phyloP scores from a whole-genome alignment of 2,113 vertebrate genomes.

The Rhinopithecus roxellana region DNA sequence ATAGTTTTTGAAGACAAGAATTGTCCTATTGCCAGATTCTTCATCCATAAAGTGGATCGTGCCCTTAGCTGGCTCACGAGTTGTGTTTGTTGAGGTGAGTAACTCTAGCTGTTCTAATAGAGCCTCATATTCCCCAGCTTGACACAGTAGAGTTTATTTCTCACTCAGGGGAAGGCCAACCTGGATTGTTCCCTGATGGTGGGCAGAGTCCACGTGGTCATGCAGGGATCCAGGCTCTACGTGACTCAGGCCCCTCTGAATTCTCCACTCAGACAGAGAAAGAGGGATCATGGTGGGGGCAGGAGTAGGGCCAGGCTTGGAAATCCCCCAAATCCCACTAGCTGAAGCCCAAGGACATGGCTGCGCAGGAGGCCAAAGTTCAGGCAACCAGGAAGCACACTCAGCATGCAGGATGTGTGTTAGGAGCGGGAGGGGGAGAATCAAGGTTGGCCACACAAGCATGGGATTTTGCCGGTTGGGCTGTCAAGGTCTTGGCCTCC shows the following conservation, averaged over 20 bases:
- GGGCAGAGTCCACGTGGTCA: not conserved
- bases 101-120: too few species aligned
- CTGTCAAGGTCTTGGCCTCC: not conserved
- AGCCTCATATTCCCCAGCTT: not conserved
- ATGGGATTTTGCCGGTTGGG: not conserved
- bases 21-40: too few species aligned
- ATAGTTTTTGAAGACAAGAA: not conserved
- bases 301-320: not conserved
- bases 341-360: not conserved
- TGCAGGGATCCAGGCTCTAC: not conserved
- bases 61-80: not conserved
- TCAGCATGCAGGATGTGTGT: too few species aligned
- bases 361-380: rapidly evolving
- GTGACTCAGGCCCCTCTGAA: not conserved
- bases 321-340: not conserved
- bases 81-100: too few species aligned
- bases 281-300: not conserved
- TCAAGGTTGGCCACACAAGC: not conserved
- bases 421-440: too few species aligned
- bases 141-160: not conserved
- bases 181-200: rapidly evolving
- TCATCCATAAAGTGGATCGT: not conserved
- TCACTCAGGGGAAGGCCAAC: not conserved
- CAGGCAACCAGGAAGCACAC: not conserved
- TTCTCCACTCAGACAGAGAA: not conserved